phyloP scores from a whole-genome alignment of 2,888 invertebrate genomes.

The Acronicta leporina region DNA sequence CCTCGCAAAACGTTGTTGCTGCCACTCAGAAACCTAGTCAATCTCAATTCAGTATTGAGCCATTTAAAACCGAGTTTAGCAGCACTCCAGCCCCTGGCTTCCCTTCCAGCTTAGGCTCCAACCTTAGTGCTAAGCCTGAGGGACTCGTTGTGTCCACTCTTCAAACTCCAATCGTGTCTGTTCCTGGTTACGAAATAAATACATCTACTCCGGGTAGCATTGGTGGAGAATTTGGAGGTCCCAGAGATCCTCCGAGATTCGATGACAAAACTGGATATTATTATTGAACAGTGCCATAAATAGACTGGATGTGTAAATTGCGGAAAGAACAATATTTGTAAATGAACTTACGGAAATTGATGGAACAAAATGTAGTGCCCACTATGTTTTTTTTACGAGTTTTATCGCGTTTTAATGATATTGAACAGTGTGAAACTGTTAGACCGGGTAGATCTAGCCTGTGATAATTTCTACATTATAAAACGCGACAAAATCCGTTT shows the following conservation, averaged over 20 bases:
- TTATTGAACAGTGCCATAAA: conserved; percentile 72
- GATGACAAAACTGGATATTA: conserved; percentile 80
- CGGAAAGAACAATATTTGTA: conserved; percentile 4
- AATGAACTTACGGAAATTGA: conserved; percentile 20
- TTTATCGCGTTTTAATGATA: no score
- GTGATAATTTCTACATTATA: no score
- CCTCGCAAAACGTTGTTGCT: conserved; percentile 12
- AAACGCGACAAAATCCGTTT: no score
- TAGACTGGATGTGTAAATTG: conserved; percentile 18
- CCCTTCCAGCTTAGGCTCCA: conserved; percentile 9
- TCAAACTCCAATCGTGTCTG: conserved; percentile 31
- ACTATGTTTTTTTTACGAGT: no score
- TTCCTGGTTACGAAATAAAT: conserved; percentile 51
- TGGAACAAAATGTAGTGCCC: no score
- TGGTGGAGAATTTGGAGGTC: conserved; percentile 75
- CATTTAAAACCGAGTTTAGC: conserved; percentile 8
- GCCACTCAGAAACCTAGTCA: conserved; percentile 29
- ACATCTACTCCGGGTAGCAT: conserved; percentile 46
- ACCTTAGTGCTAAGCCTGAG: conserved; percentile 1
- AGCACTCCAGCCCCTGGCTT: conserved; percentile 16
- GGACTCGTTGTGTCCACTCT: conserved; percentile 17
- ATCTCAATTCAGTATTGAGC: conserved; percentile 15
- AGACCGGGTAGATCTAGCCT: no score
- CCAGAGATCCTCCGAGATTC: conserved; percentile 76
- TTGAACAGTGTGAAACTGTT: no score